Conservation (phyloP, 2,888 invertebrate genomes). For the Ophraella communa region DNA sequence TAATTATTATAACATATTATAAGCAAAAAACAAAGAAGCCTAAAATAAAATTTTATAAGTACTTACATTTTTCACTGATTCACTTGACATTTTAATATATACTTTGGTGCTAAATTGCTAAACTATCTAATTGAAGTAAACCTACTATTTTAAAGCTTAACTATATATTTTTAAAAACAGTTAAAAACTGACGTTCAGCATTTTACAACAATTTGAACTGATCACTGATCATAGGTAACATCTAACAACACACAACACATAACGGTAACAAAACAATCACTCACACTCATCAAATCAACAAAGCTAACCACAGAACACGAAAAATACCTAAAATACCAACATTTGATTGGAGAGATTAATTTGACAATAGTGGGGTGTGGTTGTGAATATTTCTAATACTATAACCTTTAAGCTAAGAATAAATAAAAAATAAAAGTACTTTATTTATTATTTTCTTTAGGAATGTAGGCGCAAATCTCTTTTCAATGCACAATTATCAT, state of each 20-base stretch:
- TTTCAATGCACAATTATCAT: too few relatives aligned
- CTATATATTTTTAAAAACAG: neutral
- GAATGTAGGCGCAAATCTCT: too few relatives aligned
- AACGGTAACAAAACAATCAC: too few relatives aligned
- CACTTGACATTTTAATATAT: conserved; percentile 63
- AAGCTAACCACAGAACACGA: too few relatives aligned
- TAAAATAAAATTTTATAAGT: conserved; percentile 11
- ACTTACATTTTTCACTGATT: conserved; percentile 68
- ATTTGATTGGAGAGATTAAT: conserved; percentile 14
- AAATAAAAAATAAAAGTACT: too few relatives aligned
- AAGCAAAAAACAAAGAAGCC: conserved; percentile 10
- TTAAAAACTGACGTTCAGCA: conserved; percentile 20
- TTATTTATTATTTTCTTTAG: too few relatives aligned
- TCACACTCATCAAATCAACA: too few relatives aligned
- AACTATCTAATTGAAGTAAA: conserved; percentile 24
- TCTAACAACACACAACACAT: too few relatives aligned
- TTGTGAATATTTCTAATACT: too few relatives aligned
- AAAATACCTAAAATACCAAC: conserved; percentile 5
- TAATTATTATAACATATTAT: too few relatives aligned
- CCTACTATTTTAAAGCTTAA: conserved; percentile 16
- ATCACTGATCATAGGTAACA: too few relatives aligned
- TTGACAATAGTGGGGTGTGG: conserved; percentile 32
- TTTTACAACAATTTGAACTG: conserved; percentile 25
- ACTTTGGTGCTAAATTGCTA: neutral
- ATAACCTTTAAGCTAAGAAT: too few relatives aligned